Base-by-base conservation (phyloP, 2,113 vertebrate species). In the Thamnophis sirtalis region DNA sequence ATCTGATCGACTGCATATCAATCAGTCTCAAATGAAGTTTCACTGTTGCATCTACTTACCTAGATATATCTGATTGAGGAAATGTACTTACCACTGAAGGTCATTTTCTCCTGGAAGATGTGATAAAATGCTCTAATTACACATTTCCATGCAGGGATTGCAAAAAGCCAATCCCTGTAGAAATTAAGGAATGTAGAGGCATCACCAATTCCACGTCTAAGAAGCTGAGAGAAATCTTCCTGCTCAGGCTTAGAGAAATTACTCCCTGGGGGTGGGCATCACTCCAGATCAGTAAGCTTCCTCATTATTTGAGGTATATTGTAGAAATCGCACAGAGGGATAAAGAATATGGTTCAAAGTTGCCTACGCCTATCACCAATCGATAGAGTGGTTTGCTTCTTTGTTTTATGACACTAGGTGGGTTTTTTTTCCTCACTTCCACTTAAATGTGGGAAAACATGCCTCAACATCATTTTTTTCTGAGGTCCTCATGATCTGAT, bases 71-170 rank as follows among this genome's bases (percentile, higher is more conserved):
- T 96, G 95, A 96, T 96, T 96, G 96, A 93, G 49, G 80, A 91
- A 95, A 97, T 97, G 96, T 97, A 92, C 96, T 95, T 96, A 97
- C 95, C 95, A 21, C 92, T 93, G 96, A 95, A 96, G 93, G 94
- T 96, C 96, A 97, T 96, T 96, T 97, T 91, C 94, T 94, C 92
- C 73, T 91, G 93, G 97, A 96, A 97, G 88, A 93, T 0, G 0
- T 87, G 92, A 97, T 94, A 95, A 97, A 96, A 95, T 73, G n/a
- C 8, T 94, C 90, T 96, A 94, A 95, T 96, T 96, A 93, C 89
- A 91, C 89, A 17, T 88, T 68, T 95, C 90, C 80, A 87, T 0
- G 8, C 87, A 87, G 0, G 43, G 28, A 38, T 68, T 68, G 63
- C 28, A 90, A 89, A n/a, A 89, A 92, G 54, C 5, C 53, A 60